Evolutionary conservation across 2,888 invertebrate genomes (phyloP).

Genomic region (Tetrapedia diversipes): DNA sequence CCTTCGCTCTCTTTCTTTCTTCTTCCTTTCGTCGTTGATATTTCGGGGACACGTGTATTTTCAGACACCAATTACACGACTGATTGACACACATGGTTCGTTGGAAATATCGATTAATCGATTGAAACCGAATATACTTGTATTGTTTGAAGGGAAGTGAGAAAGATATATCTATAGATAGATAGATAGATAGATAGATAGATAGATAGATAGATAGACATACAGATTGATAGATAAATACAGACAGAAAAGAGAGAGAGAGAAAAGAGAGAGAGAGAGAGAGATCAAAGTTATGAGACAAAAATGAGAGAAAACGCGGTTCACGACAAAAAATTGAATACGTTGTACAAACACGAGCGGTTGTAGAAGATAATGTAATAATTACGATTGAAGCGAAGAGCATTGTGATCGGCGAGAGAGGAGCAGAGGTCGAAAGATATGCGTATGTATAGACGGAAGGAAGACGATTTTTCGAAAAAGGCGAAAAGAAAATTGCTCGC

Average conservation of each 20-base stretch:
- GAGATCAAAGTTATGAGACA: neutral
- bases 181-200: no score
- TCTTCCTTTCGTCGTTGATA: neutral
- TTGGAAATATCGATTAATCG: slow-evolving; percentile 11
- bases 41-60: slow-evolving; percentile 3
- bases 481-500: neutral
- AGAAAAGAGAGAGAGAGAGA: neutral
- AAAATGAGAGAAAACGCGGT: neutral
- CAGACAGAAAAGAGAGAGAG: no score
- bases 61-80: neutral
- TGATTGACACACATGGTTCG: neutral
- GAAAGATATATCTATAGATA: no score
- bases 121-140: neutral
- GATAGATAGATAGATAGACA: no score
- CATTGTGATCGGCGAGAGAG: no score
- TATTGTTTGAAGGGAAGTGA: neutral
- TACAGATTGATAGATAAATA: no score
- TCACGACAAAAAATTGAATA: neutral
- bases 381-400: neutral
- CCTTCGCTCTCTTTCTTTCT: neutral
- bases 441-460: slow-evolving; percentile 3
- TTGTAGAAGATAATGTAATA: neutral
- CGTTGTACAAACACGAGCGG: neutral
- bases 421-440: no score
- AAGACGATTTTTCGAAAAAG: neutral